A percentile compares a stretch with the other conserved stretches of the same genome.
Evolutionary conservation across 2,888 invertebrate species (phyloP).

Genomic region (Belgica antarctica): DNA sequence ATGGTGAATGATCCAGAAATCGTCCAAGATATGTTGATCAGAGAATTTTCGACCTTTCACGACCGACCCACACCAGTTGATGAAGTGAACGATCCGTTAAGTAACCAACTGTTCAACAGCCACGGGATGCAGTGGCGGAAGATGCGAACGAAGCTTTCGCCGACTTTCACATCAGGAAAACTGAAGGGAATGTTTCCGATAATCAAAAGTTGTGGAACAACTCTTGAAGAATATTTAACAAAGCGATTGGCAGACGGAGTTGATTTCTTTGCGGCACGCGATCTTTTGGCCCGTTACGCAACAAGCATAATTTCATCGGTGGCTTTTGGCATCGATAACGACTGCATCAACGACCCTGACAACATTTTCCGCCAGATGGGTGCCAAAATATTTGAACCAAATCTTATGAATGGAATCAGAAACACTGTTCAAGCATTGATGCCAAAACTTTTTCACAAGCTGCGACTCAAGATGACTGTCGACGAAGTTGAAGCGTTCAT

Average conservation of each 20-base stretch:
- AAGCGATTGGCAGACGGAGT: conserved; percentile 48
- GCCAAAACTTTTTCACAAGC: conserved; percentile 35
- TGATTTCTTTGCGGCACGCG: conserved; percentile 53
- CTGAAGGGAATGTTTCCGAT: conserved; percentile 61
- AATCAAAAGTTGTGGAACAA: conserved; percentile 57
- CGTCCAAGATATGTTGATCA: conserved; percentile 59
- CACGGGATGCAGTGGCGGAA: conserved; percentile 61
- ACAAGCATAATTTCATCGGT: conserved; percentile 57
- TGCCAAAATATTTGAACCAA: conserved; percentile 47
- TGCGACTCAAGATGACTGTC: conserved; percentile 46
- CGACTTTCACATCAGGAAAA: conserved; percentile 62
- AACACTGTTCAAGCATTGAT: conserved; percentile 46
- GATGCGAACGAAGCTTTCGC: conserved; percentile 60
- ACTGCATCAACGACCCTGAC: conserved; percentile 46
- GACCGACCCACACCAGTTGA: conserved; percentile 60
- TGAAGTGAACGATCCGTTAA: conserved; percentile 59
- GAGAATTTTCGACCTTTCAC: conserved; percentile 61
- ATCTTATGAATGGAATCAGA: conserved; percentile 45
- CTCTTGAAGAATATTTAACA: conserved; percentile 55
- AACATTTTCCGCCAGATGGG: conserved; percentile 45
- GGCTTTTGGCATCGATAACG: conserved; percentile 57
- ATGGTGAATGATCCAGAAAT: conserved; percentile 62
- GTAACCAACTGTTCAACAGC: conserved; percentile 59
- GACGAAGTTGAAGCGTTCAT: conserved; percentile 49
- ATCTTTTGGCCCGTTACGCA: conserved; percentile 55